These are phyloP conservation scores for Epicampocera succincta DNA, from an alignment of 2,888 invertebrate species.

Conservation along the genomic window DNA sequence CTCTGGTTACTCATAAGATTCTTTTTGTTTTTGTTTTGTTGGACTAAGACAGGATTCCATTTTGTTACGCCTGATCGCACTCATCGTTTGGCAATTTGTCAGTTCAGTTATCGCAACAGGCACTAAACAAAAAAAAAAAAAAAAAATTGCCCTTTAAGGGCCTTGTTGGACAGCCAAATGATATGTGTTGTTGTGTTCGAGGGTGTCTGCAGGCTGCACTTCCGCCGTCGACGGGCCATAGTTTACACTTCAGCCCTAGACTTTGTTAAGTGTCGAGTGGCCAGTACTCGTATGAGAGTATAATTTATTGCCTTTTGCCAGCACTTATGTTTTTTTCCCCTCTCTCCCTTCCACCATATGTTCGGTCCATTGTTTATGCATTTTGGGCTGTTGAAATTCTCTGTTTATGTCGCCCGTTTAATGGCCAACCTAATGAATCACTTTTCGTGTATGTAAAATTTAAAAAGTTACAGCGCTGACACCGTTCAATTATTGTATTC, in stretches of 20 bases:
- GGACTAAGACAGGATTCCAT: constrained; percentile 24
- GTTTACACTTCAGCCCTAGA: constrained; percentile 28
- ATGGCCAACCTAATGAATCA: too few species aligned
- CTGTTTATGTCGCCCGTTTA: too few species aligned
- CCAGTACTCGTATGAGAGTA: neutral
- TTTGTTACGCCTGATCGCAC: constrained; percentile 34
- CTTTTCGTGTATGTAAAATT: too few species aligned
- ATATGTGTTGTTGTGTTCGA: constrained; percentile 32
- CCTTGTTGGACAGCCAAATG: constrained; percentile 47
- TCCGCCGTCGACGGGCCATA: constrained; percentile 53
- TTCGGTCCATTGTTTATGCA: too few species aligned
- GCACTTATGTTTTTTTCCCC: neutral
- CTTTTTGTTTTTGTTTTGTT: constrained; percentile 8
- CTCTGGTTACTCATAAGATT: neutral
- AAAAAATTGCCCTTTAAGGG: constrained; percentile 61
- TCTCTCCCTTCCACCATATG: constrained; percentile 3
- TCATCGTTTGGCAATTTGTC: constrained; percentile 56
- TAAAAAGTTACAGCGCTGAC: too few species aligned
- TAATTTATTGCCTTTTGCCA: constrained; percentile 4
- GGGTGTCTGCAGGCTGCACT: constrained; percentile 43
- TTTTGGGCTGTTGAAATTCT: too few species aligned
- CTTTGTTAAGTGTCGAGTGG: constrained; percentile 10
- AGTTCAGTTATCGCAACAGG: constrained; percentile 31
- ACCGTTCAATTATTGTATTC: too few species aligned
- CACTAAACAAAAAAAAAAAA: neutral